phyloP scores from a whole-genome alignment of 1,140 invertebrate genomes.

The Schlechtendalia chinensis region DNA sequence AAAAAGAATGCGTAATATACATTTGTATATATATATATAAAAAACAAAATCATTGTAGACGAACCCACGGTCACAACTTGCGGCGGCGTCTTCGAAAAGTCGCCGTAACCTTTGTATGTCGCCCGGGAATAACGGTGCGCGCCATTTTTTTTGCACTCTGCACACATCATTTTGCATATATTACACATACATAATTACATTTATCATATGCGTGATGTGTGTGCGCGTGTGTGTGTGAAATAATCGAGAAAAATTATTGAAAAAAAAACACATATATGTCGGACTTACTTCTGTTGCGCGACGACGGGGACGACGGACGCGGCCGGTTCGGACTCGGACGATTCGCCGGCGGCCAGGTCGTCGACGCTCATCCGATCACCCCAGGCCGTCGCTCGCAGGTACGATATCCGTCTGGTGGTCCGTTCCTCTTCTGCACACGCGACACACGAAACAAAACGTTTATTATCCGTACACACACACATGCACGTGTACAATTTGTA shows the following conservation, averaged over 20 bases:
- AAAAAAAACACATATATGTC: not conserved
- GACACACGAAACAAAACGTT: too few species aligned
- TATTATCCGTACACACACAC: not conserved
- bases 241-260: not conserved
- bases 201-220: not conserved
- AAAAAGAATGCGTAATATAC: not conserved
- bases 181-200: too few species aligned
- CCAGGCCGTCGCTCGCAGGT: constrained; percentile 80
- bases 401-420: constrained; percentile 81
- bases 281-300: constrained; percentile 26
- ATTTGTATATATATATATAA: not conserved
- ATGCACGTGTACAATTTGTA: too few species aligned
- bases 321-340: constrained; percentile 59
- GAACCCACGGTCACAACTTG: constrained; percentile 50
- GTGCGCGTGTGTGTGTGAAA: not conserved
- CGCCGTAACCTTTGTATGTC: constrained; percentile 71
- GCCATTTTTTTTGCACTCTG: constrained; percentile 52
- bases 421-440: constrained; percentile 71
- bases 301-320: not conserved
- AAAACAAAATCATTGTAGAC: constrained; percentile 12
- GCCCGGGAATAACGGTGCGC: constrained; percentile 58
- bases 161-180: constrained; percentile 35
- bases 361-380: constrained; percentile 58
- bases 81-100: constrained; percentile 63
- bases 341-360: constrained; percentile 66